These are phyloP conservation scores for Cervus canadensis DNA, from an alignment of 2,113 vertebrate species.

Conservation along the genomic window DNA sequence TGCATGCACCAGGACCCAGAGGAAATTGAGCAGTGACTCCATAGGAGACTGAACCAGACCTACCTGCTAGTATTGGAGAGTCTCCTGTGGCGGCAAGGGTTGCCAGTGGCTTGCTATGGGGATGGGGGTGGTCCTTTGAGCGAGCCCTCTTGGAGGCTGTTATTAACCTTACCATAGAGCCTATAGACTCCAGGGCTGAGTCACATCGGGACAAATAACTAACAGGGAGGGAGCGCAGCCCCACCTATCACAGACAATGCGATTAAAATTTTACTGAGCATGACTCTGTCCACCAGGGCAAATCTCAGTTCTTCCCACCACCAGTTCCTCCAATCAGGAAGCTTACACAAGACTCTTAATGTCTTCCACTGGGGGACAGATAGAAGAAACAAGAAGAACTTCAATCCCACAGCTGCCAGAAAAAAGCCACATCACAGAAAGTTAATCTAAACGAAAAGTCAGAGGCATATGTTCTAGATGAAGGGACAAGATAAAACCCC, in stretches of 20 bases:
- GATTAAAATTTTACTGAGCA: neutral
- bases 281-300: neutral
- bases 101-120: neutral
- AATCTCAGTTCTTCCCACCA: neutral
- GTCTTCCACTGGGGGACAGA: neutral
- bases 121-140: neutral
- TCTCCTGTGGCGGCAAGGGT: neutral
- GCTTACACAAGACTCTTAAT: neutral
- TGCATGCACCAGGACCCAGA: neutral
- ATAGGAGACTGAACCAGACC: neutral
- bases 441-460: neutral
- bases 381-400: neutral
- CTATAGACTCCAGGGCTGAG: neutral
- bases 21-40: neutral
- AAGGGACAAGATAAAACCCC: neutral
- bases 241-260: neutral
- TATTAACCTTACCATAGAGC: neutral
- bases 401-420: neutral
- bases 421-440: neutral
- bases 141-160: neutral
- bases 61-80: neutral
- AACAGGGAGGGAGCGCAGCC: neutral
- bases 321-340: neutral
- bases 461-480: neutral
- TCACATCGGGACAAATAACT: neutral